Conservation (phyloP, 2,113 vertebrate species). For the Meriones unguiculatus region DNA sequence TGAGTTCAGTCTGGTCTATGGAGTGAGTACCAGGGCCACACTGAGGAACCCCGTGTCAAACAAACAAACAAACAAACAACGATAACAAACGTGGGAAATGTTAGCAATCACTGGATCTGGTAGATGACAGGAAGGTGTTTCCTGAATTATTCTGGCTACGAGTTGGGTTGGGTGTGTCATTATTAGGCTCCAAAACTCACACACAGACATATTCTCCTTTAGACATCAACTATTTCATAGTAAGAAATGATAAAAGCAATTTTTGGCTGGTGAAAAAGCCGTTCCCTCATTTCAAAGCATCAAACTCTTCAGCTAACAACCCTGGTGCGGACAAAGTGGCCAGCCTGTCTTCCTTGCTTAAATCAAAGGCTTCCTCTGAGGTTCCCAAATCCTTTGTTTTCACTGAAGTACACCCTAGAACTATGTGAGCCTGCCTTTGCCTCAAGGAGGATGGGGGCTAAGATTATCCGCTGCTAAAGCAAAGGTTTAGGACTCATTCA, state of each 20-base stretch:
- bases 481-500: slow-evolving; percentile 42
- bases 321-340: neutral
- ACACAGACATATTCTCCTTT: neutral
- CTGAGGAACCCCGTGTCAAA: neutral
- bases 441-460: neutral
- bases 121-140: neutral
- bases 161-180: neutral
- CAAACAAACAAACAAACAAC: neutral
- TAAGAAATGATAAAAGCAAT: neutral
- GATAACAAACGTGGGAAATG: neutral
- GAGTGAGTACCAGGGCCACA: neutral
- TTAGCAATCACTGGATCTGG: neutral
- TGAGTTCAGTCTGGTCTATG: neutral
- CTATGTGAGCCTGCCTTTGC: neutral
- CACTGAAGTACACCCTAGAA: neutral
- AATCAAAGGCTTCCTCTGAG: neutral
- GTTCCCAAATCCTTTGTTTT: neutral
- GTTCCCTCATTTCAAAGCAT: neutral
- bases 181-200: neutral
- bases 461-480: neutral
- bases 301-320: neutral
- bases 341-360: neutral
- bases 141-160: neutral
- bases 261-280: neutral
- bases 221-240: neutral